A percentile compares a stretch with the other conserved stretches of the same genome.
These are phyloP conservation scores for Erinaceus europaeus DNA, from an alignment of 2,113 vertebrate species.

Conservation along the genomic window DNA sequence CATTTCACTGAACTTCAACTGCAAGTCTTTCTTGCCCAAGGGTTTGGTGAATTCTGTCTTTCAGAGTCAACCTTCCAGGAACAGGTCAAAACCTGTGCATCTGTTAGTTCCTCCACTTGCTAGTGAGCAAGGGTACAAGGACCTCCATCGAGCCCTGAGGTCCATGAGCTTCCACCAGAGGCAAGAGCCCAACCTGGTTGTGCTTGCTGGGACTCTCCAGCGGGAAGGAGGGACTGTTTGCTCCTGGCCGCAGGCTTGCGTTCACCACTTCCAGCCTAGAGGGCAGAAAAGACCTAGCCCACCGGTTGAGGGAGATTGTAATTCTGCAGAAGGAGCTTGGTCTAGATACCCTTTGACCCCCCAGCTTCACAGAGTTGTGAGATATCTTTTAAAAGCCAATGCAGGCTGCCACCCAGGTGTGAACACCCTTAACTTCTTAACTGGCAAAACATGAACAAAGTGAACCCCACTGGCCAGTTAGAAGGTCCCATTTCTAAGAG, in stretches of 20 bases:
- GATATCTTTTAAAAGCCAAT: slow-evolving; percentile 6
- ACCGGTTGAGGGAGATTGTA: background rate
- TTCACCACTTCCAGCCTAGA: background rate
- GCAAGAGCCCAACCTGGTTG: slow-evolving; percentile 7
- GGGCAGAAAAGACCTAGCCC: background rate
- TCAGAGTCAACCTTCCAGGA: background rate
- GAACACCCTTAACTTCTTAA: background rate
- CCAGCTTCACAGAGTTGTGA: background rate
- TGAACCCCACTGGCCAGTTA: background rate
- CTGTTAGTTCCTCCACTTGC: background rate
- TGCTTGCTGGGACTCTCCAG: background rate
- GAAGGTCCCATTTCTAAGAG: background rate
- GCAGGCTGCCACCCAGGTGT: background rate
- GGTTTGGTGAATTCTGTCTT: background rate
- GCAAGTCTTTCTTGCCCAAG: background rate
- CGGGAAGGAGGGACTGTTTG: background rate
- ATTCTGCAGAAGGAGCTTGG: background rate
- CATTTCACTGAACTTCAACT: background rate
- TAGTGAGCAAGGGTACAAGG: background rate
- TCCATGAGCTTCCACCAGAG: background rate
- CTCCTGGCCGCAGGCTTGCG: background rate
- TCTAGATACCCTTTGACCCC: background rate
- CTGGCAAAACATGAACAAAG: background rate
- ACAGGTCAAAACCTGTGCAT: background rate
- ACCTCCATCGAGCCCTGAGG: background rate